Evolutionary conservation across 2,888 invertebrate species (phyloP).

Genomic region (Hyles lineata): DNA sequence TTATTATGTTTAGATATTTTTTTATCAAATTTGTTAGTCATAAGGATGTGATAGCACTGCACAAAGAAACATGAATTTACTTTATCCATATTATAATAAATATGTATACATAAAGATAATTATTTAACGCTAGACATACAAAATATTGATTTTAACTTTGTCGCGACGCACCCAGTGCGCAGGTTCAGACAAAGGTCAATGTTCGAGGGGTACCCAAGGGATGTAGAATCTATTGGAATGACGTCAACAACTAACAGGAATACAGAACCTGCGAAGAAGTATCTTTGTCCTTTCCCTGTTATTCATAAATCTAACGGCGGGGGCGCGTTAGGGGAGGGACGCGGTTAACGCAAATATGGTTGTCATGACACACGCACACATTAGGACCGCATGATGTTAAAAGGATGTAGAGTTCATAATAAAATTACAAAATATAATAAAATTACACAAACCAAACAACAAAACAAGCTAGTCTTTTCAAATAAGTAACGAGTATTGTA

Average conservation of each 20-base stretch:
- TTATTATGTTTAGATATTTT: no score
- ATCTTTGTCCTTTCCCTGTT: slow-evolving; percentile 59
- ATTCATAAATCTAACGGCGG: not conserved
- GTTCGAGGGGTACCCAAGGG: slow-evolving; percentile 78
- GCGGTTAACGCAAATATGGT: slow-evolving; percentile 66
- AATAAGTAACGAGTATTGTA: no score
- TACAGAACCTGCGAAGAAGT: slow-evolving; percentile 65
- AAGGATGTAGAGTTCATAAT: slow-evolving; percentile 35
- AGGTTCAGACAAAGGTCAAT: slow-evolving; percentile 52
- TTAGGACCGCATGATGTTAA: slow-evolving; percentile 54
- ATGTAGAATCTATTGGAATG: slow-evolving; percentile 82
- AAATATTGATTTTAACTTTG: not conserved
- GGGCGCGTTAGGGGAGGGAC: slow-evolving; percentile 29
- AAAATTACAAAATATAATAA: not conserved
- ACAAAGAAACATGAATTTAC: no score
- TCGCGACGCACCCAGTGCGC: slow-evolving; percentile 33
- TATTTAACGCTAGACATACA: not conserved
- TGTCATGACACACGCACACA: slow-evolving; percentile 64
- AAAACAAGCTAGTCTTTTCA: not conserved
- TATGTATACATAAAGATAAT: no score
- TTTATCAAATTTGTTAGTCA: not conserved
- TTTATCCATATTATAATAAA: no score
- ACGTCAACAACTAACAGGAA: slow-evolving; percentile 85
- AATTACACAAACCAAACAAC: not conserved
- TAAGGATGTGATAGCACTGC: no score